Conservation (phyloP, 2,888 invertebrate species). For the Temnothorax ravouxi region DNA sequence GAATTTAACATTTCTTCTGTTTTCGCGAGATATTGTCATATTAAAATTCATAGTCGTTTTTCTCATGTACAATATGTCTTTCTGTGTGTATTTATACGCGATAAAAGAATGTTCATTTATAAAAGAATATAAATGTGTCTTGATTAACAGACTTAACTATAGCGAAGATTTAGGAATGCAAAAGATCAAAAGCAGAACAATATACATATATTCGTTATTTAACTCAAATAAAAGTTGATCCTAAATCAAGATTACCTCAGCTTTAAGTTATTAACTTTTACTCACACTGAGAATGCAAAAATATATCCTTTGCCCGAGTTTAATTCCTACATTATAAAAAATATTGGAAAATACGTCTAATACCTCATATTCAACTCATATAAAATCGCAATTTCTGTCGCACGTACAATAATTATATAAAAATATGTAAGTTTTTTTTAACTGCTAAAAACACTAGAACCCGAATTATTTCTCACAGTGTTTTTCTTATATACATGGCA, state of each 20-base stretch:
- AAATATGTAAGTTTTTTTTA: not conserved
- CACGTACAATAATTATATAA: not conserved
- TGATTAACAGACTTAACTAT: not conserved
- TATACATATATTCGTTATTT: not conserved
- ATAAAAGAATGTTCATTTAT: conserved; percentile 17
- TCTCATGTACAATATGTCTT: not conserved
- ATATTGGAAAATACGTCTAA: not conserved
- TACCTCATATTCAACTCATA: not conserved
- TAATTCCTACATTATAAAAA: conserved; percentile 8
- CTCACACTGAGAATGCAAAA: not conserved
- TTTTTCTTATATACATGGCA: conserved; percentile 3
- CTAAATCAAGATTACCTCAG: not conserved
- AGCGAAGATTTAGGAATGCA: not conserved
- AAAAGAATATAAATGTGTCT: not conserved
- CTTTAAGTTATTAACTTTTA: not conserved
- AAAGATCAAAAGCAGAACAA: not conserved
- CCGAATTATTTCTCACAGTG: not conserved
- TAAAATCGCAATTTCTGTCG: conserved; percentile 4
- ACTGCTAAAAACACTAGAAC: not conserved
- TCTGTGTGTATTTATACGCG: not conserved
- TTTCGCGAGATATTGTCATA: not conserved
- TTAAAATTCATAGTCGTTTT: conserved; percentile 29
- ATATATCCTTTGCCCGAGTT: not conserved
- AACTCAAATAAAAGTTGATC: conserved; percentile 17
- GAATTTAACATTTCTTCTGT: not conserved